Base-by-base conservation (phyloP, 2,113 vertebrate species). In the Elaphurus davidianus region DNA sequence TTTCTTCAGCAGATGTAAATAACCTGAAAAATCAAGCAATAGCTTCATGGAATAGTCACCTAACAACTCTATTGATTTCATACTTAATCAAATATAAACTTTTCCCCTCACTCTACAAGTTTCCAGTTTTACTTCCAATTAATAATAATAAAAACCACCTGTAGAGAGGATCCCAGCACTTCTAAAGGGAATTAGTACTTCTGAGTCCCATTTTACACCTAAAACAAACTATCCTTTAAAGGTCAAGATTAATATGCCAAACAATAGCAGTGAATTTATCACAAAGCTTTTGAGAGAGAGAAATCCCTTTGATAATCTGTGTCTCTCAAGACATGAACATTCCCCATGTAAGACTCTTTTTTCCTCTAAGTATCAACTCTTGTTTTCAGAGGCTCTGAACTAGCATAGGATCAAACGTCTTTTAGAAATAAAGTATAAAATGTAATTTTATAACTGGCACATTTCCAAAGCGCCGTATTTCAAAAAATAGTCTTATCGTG, bases 1-100 rank as follows among this genome's bases (percentile, higher is more conserved):
- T 99, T 88, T 98, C 99, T 92, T 99, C 90, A 7, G 99, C 99
- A 59, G 99, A 99, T 79, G 7, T 85, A 52, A 99, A 99, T 64
- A 97, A 97, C 97, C 99, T 99, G 96, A 6, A 21, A 98, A 87
- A 76, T 54, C 55, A 96, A 97, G 30, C 0, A 79, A 0, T 0
- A 92, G 36, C n/a, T 89, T 91, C 36, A 89, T 67, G 78, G 17
- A 90, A 88, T 25, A 60, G 33, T 36, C 30, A 45, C 12, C 11
- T 3, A 15, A 8, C 13, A 94, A 64, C 33, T 62, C 40, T 81
- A 79, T 0, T 60, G 36, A 95, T 60, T 76, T 87, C 60, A 36
- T 43, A 21, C 64, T 40, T 40, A 6, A 23, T 23, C 50, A 93
- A 60, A 86, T 21, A 83, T 7, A 54, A 7, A 81, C 28, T 23